Percentiles rank a stretch among this genome's conserved stretches.
Conservation (phyloP, 2,113 vertebrate genomes). For the Oryzias curvinotus region DNA sequence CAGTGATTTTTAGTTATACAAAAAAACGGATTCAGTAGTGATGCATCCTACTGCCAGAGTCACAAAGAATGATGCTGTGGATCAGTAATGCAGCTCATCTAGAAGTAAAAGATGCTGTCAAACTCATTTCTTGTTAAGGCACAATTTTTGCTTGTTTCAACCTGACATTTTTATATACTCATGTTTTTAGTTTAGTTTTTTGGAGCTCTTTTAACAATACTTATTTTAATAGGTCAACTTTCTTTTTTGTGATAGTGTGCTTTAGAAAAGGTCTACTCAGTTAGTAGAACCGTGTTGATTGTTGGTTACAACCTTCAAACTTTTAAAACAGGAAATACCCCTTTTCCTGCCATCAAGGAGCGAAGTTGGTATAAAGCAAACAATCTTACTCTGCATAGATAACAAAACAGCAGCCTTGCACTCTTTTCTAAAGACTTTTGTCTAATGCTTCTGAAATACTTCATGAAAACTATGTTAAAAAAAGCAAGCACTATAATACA, state of each 20-base stretch:
- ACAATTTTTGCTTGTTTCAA: neutral
- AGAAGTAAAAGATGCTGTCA: neutral
- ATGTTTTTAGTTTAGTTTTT: too few species aligned
- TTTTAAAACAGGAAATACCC: neutral
- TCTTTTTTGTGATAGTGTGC: too few species aligned
- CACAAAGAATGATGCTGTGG: neutral
- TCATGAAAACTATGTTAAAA: too few species aligned
- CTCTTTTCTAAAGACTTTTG: too few species aligned
- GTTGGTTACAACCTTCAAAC: neutral
- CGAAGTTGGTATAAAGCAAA: neutral
- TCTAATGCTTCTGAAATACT: too few species aligned
- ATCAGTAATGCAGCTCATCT: neutral
- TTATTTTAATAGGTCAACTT: too few species aligned
- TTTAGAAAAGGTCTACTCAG: neutral
- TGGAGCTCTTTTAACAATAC: too few species aligned
- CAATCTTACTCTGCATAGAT: neutral
- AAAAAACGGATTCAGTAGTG: neutral
- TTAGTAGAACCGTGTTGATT: neutral
- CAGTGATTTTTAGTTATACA: conserved; percentile 5
- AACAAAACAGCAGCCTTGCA: neutral
- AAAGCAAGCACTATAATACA: too few species aligned
- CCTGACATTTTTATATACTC: too few species aligned
- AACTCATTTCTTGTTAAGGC: neutral
- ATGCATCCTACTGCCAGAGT: neutral
- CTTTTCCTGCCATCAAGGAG: neutral